Evolutionary conservation across 2,888 invertebrate genomes (phyloP).

Genomic region (Oxycera nigricornis): DNA sequence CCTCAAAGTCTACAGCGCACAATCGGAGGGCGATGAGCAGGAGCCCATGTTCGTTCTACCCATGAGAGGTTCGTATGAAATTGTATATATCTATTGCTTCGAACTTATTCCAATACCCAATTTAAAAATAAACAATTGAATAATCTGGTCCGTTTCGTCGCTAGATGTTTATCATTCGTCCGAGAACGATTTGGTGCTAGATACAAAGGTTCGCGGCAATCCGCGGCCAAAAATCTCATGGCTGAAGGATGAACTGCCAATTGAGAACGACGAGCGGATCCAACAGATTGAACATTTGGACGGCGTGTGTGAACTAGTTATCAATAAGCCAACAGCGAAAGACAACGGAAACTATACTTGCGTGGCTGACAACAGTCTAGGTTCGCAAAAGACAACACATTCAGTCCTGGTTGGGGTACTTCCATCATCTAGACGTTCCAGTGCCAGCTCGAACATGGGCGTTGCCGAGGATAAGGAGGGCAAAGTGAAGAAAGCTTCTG

Average conservation of each 20-base stretch:
- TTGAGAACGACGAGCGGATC: constrained; percentile 66
- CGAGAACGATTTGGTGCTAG: constrained; percentile 77
- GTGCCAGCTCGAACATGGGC: constrained; percentile 49
- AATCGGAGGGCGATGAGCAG: constrained; percentile 58
- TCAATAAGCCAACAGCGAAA: constrained; percentile 69
- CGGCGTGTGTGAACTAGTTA: constrained; percentile 76
- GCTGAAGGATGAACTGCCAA: constrained; percentile 72
- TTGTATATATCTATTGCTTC: neutral
- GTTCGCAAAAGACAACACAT: constrained; percentile 77
- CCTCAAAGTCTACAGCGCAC: constrained; percentile 63
- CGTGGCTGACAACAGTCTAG: constrained; percentile 75
- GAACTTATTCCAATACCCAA: neutral
- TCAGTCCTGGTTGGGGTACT: constrained; percentile 65
- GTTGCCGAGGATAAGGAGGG: constrained; percentile 44
- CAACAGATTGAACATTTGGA: constrained; percentile 76
- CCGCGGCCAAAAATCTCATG: constrained; percentile 76
- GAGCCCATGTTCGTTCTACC: constrained; percentile 63
- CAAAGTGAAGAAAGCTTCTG: constrained; percentile 50
- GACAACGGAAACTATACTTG: constrained; percentile 65
- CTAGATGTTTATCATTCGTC: constrained; percentile 74
- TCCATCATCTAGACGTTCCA: constrained; percentile 58
- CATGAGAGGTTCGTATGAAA: constrained; percentile 68
- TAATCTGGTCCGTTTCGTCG: neutral
- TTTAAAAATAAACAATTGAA: constrained; percentile 19
- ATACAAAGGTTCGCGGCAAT: constrained; percentile 80